A percentile compares a stretch with the other conserved stretches of the same genome.
Evolutionary conservation across 2,113 vertebrate species (phyloP).

Genomic region (Acrocephalus arundinaceus): DNA sequence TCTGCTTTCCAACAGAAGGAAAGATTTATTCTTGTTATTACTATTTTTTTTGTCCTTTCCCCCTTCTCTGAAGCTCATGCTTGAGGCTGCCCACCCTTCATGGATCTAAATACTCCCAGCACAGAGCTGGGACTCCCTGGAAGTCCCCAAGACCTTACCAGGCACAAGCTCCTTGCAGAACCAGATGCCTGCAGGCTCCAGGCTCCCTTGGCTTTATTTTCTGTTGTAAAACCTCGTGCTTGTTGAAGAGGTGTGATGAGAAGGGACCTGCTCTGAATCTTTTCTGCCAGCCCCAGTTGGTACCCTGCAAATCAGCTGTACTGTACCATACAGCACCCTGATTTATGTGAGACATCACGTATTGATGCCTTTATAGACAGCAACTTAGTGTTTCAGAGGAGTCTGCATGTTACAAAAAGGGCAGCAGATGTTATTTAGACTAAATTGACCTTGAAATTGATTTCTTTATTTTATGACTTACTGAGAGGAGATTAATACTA

Average conservation of each 20-base stretch:
- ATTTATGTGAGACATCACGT: slow-evolving; percentile 5
- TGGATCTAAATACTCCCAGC: neutral
- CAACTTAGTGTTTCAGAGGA: slow-evolving; percentile 51
- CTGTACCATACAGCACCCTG: neutral
- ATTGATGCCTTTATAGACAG: slow-evolving; percentile 48
- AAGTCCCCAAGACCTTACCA: fast-evolving
- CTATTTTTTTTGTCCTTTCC: fast-evolving
- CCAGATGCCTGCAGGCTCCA: neutral
- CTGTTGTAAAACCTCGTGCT: neutral
- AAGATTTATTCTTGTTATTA: neutral
- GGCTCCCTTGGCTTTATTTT: neutral
- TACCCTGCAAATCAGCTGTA: neutral
- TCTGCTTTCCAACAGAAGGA: neutral
- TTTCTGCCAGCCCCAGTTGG: neutral
- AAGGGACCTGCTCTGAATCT: neutral
- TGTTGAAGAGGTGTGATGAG: neutral
- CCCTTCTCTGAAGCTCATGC: neutral
- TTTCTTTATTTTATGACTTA: slow-evolving; percentile 86
- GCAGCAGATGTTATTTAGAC: slow-evolving; percentile 81
- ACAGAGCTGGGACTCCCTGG: fast-evolving
- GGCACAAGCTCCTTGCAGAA: neutral
- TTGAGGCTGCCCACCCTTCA: neutral
- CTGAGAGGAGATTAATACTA: slow-evolving; percentile 78
- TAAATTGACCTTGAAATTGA: slow-evolving; percentile 89
- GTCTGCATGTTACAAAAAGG: slow-evolving; percentile 64